Conservation (phyloP, 2,113 vertebrate genomes). For the Sylvia atricapilla region DNA sequence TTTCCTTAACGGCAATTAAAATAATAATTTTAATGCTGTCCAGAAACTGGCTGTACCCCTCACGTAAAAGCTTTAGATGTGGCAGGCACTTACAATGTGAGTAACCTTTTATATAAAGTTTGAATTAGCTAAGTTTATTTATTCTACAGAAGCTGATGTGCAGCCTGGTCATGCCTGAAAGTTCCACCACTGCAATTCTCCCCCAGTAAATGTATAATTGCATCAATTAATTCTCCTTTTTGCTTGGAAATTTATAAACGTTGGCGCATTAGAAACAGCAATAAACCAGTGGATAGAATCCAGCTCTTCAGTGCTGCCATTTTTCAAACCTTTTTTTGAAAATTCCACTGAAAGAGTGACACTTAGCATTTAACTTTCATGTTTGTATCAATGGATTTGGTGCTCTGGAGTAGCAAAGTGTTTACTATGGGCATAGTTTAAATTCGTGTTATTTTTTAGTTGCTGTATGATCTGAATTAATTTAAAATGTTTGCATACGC, state of each 20-base stretch:
- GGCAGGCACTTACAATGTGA: background rate
- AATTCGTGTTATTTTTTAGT: background rate
- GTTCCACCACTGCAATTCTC: background rate
- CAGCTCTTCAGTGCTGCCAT: background rate
- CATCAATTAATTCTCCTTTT: background rate
- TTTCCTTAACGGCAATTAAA: background rate
- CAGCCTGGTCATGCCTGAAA: background rate
- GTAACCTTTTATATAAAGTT: background rate
- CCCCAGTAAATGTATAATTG: background rate
- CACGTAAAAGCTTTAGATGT: background rate
- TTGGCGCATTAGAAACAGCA: background rate
- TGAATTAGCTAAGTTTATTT: background rate
- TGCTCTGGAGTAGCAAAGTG: background rate
- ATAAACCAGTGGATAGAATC: conserved; percentile 22
- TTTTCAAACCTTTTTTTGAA: background rate
- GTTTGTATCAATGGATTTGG: conserved; percentile 21
- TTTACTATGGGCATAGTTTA: background rate
- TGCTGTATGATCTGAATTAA: background rate
- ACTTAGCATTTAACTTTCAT: background rate
- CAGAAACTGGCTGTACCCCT: background rate
- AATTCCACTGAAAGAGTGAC: background rate
- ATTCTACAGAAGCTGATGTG: background rate
- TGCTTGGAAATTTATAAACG: background rate
- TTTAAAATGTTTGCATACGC: background rate
- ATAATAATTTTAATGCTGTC: background rate